Conservation (phyloP, 2,888 invertebrate genomes). For the Pilophorus perplexus region DNA sequence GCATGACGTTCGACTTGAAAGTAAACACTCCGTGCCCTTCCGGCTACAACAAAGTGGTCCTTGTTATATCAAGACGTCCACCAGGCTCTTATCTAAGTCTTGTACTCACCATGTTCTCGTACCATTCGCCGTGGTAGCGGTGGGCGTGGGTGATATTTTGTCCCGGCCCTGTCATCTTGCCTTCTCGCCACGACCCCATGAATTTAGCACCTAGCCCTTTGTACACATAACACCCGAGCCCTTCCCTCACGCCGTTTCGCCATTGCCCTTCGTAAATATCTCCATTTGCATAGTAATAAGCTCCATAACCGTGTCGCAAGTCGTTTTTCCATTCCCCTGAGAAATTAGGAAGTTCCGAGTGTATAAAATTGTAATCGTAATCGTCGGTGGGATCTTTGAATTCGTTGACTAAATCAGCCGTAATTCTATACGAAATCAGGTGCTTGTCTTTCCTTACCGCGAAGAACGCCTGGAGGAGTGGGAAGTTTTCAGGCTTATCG, state of each 20-base stretch:
- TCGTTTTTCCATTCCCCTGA: constrained; percentile 64
- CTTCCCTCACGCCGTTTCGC: constrained; percentile 70
- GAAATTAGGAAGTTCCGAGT: neutral
- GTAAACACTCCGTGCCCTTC: constrained; percentile 72
- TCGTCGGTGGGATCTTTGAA: too few species aligned
- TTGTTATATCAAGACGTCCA: too few species aligned
- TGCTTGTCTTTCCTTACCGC: too few species aligned
- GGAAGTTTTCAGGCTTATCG: too few species aligned
- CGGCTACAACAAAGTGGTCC: constrained; percentile 53
- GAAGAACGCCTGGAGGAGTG: too few species aligned
- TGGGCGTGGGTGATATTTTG: constrained; percentile 67
- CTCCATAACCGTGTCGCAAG: constrained; percentile 69
- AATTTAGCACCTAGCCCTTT: constrained; percentile 60
- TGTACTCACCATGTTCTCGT: constrained; percentile 59
- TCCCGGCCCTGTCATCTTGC: constrained; percentile 70
- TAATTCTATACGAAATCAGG: too few species aligned
- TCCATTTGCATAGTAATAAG: constrained; percentile 70
- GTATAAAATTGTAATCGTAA: too few species aligned
- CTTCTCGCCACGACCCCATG: constrained; percentile 74
- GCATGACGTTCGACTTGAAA: constrained; percentile 73
- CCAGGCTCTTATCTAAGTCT: too few species aligned
- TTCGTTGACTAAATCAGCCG: too few species aligned
- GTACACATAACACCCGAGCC: constrained; percentile 73
- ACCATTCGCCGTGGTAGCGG: constrained; percentile 71
- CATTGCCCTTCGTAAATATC: constrained; percentile 79